Evolutionary conservation across 2,797 vertebrate genomes (phyloP).

Genomic region (Girardinus metallicus): DNA sequence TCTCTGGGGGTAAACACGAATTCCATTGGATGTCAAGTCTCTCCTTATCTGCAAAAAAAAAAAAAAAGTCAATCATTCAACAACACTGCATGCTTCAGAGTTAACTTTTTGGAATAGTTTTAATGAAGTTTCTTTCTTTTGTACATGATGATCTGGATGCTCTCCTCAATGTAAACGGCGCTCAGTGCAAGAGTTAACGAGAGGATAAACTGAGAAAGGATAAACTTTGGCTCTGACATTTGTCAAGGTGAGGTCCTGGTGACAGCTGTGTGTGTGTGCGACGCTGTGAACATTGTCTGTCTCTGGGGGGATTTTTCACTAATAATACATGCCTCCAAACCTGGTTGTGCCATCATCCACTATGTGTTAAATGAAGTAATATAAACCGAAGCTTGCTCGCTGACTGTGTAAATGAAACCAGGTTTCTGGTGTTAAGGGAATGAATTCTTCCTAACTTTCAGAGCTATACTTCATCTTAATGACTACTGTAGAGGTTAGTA

Average conservation of each 20-base stretch:
- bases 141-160: not conserved
- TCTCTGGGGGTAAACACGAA: conserved; percentile 90
- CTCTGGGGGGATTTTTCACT: too few species aligned
- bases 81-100: not conserved
- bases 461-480: too few species aligned
- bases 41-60: conserved; percentile 86
- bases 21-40: conserved; percentile 86
- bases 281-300: too few species aligned
- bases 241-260: not conserved
- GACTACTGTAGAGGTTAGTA: too few species aligned
- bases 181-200: not conserved
- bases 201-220: not conserved
- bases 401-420: too few species aligned
- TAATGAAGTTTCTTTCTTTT: not conserved
- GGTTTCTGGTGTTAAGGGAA: too few species aligned
- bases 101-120: too few species aligned
- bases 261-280: not conserved
- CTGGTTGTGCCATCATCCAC: not conserved
- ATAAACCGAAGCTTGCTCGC: not conserved
- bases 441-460: not conserved
- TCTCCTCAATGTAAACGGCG: not conserved
- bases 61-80: conserved; percentile 5
- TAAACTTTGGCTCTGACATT: too few species aligned
- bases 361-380: not conserved
- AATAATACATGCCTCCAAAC: not conserved